Evolutionary conservation across 2,888 invertebrate species (phyloP).

Genomic region (Argyra leucocephala): DNA sequence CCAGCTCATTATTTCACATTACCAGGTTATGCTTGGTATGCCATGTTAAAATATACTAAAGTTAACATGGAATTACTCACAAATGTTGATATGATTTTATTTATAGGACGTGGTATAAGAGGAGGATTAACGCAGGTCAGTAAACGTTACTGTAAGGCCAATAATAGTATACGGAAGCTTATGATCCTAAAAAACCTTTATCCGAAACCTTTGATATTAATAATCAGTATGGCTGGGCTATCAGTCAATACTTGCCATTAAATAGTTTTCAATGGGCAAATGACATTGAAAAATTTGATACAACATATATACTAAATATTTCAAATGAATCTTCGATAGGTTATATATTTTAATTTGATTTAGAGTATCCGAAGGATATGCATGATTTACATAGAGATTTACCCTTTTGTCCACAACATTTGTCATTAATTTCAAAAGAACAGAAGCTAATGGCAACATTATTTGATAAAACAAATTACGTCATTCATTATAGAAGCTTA

Average conservation of each 20-base stretch:
- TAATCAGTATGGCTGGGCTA: slow-evolving; percentile 16
- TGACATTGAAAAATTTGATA: slow-evolving; percentile 17
- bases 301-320: slow-evolving; percentile 18
- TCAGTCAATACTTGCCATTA: slow-evolving; percentile 11
- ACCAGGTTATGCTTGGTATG: slow-evolving; percentile 29
- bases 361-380: slow-evolving; percentile 20
- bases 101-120: slow-evolving; percentile 6
- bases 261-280: slow-evolving; percentile 24
- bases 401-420: slow-evolving; percentile 28
- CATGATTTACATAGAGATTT: slow-evolving; percentile 30
- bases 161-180: slow-evolving; percentile 12
- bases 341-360: slow-evolving; percentile 30
- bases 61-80: slow-evolving; percentile 15
- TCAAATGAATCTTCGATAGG: slow-evolving; percentile 21
- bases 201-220: background rate
- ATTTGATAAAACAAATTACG: slow-evolving; percentile 27
- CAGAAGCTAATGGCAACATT: slow-evolving; percentile 29
- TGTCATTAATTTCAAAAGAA: slow-evolving; percentile 19
- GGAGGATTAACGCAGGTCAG: slow-evolving; percentile 10
- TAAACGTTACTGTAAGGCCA: background rate
- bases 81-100: slow-evolving; percentile 16
- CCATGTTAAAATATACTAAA: slow-evolving; percentile 29
- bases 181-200: background rate
- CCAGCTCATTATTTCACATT: slow-evolving; percentile 28
- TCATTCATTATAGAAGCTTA: slow-evolving; percentile 34